A percentile compares a stretch with the other conserved stretches of the same genome.
These are phyloP conservation scores for Mixornis gularis DNA, from an alignment of 2,113 vertebrate genomes.

Conservation along the genomic window DNA sequence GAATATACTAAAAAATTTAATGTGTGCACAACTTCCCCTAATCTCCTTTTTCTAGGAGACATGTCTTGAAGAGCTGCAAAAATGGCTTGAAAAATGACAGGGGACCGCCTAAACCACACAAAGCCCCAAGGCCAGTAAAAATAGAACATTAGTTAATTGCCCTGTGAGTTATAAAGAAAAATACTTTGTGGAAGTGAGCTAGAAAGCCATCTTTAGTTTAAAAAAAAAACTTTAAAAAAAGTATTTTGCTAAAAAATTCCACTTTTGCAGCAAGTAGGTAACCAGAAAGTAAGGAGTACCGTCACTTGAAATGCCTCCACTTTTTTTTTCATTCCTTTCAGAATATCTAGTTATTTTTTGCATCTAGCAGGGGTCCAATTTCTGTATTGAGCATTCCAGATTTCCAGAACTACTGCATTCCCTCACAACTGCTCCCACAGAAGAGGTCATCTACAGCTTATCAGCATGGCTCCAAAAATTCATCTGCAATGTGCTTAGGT, in stretches of 20 bases:
- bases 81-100: not conserved
- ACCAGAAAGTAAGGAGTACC: fast-evolving
- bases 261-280: not conserved
- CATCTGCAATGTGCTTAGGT: not conserved
- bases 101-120: not conserved
- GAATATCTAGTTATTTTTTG: not conserved
- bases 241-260: not conserved
- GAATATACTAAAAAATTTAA: not conserved
- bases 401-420: not conserved
- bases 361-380: not conserved
- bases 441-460: not conserved
- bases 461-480: not conserved
- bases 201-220: not conserved
- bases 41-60: not conserved
- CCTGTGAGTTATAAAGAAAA: not conserved
- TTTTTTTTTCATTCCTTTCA: not conserved
- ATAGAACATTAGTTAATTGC: not conserved
- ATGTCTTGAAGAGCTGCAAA: not conserved
- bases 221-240: too few species aligned
- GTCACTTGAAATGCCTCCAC: fast-evolving
- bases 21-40: not conserved
- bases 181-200: not conserved
- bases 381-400: not conserved
- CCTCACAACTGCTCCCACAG: not conserved
- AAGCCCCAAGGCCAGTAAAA: not conserved